Evolutionary conservation across 2,113 vertebrate species (phyloP).

Genomic region (Cephalopterus ornatus): DNA sequence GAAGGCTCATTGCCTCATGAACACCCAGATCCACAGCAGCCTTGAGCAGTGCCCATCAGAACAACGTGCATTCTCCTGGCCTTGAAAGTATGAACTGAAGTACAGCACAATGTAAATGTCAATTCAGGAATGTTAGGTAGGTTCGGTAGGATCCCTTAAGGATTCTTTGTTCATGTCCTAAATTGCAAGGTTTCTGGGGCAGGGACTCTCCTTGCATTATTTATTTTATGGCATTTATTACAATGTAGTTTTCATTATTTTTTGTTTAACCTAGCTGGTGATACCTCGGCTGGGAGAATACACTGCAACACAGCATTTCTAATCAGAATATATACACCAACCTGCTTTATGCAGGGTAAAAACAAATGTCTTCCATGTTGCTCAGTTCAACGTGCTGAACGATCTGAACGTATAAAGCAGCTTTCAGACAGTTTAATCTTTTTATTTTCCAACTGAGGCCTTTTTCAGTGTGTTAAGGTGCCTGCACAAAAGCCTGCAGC

Average conservation of each 20-base stretch:
- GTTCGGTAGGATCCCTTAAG: constrained; percentile 35
- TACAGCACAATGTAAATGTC: constrained; percentile 28
- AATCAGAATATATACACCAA: not conserved
- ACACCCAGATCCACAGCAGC: not conserved
- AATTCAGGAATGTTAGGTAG: not conserved
- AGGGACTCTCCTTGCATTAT: constrained; percentile 35
- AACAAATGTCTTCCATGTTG: not conserved
- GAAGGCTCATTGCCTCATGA: not conserved
- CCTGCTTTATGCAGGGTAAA: not conserved
- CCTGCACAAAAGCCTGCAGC: not conserved
- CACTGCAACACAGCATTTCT: not conserved
- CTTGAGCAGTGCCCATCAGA: not conserved
- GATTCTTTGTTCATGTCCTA: constrained; percentile 35
- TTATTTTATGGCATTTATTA: constrained; percentile 27
- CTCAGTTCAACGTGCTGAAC: not conserved
- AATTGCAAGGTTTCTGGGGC: constrained; percentile 56
- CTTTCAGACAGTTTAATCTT: not conserved
- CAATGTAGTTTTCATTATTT: not conserved
- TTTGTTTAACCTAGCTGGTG: not conserved
- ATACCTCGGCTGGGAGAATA: not conserved
- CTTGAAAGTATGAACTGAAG: not conserved
- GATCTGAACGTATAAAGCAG: not conserved
- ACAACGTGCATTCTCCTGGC: not conserved
- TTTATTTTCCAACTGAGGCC: not conserved
- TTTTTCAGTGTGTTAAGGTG: not conserved